phyloP scores from a whole-genome alignment of 2,113 vertebrate species.

The Onychorhynchus coronatus region DNA sequence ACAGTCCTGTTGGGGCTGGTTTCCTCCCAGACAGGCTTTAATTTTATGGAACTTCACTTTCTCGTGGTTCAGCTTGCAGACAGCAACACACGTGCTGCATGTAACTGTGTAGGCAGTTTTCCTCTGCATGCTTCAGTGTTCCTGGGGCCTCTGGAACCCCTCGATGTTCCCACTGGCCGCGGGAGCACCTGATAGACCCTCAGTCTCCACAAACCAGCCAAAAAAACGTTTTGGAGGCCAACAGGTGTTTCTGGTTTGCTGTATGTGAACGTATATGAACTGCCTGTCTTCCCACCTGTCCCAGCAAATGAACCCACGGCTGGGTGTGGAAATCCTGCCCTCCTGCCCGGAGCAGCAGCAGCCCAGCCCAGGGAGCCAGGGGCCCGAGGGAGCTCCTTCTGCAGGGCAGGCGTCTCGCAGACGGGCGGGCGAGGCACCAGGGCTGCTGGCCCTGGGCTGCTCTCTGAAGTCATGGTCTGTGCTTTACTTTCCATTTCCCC shows the following conservation, averaged over 20 bases:
- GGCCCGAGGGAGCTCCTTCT: neutral
- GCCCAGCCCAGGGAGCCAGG: neutral
- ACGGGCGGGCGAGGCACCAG: fast-evolving
- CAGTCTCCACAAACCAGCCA: neutral
- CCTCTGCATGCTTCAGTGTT: neutral
- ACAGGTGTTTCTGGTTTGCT: conserved; percentile 22
- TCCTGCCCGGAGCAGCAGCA: neutral
- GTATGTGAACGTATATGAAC: neutral
- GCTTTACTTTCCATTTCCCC: neutral
- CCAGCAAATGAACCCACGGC: neutral
- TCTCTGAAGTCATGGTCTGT: neutral
- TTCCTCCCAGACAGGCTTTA: neutral
- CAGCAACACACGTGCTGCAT: neutral
- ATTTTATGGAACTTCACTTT: neutral
- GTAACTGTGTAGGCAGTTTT: fast-evolving
- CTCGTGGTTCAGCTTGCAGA: neutral
- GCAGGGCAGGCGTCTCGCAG: fast-evolving
- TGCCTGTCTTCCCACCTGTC: neutral
- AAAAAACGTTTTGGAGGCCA: neutral
- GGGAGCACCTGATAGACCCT: neutral
- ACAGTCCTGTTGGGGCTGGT: neutral
- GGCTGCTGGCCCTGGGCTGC: neutral
- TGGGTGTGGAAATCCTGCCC: neutral
- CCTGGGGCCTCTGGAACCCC: neutral
- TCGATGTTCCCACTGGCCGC: fast-evolving